Base-by-base conservation (phyloP, 2,113 vertebrate species). In the Herpetotheres cachinnans region DNA sequence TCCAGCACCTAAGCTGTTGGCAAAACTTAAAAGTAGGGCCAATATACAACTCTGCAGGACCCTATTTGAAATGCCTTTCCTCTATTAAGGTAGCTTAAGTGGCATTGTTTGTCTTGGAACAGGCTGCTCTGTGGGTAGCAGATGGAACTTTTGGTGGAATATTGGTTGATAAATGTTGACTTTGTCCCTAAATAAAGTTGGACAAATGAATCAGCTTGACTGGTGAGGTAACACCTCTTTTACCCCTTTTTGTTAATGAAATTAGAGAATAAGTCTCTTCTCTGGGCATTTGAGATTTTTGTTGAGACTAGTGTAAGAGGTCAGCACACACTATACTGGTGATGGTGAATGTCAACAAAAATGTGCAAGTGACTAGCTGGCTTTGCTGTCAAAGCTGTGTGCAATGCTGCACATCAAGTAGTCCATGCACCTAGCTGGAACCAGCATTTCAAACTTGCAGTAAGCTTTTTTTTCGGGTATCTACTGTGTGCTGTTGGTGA, bases 251-350 rank as follows among this genome's bases (percentile, higher is more conserved):
- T 72, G 18, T 32, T 70, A 9, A 9, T 12, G 26, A 8, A 25
- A 3, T 8, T 93, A 47, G 42, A 32, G 21, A 62, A 6, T 11
- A 89, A 44, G 7, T n/a, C 4, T 73, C 30, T 8, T 63, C 44
- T 34, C 13, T 13, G 29, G 29, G 30, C 16, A 11, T 44, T 21
- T 56, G 44, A 29, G 20, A 11, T 32, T 55, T 36, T 59, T 38
- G 27, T 38, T 32, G 29, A 52, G 61, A 16, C 16, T 4, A 1
- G 7, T 34, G 5, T 10, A 16, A 25, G 18, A 3, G 16, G 7
- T 34, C 58, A 63, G 42, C 38, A 27, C 0, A 0, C 12, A 10
- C 26, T 50, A 0, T 21, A 6, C 3, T 42, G 32, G 19, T 4
- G 22, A 32, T 15, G 11, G 59, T 7, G 25, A n/a, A 25, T 13